These are phyloP conservation scores for Lagria hirta DNA, from an alignment of 2,888 invertebrate genomes.

Conservation along the genomic window DNA sequence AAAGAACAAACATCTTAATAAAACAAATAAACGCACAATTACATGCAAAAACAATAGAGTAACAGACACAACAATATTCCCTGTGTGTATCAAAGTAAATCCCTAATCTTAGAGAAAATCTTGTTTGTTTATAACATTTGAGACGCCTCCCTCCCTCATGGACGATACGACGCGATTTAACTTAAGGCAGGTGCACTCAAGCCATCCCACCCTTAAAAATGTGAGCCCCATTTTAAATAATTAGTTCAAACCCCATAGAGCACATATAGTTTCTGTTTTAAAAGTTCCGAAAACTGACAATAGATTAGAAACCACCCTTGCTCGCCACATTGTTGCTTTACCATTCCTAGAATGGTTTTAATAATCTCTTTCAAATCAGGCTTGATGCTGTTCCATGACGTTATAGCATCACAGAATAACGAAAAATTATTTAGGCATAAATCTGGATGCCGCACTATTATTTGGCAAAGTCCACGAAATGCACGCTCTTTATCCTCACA, in stretches of 20 bases:
- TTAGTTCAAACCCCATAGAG: slow-evolving; percentile 63
- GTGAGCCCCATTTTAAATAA: slow-evolving; percentile 33
- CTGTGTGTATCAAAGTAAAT: too few species aligned
- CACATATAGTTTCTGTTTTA: slow-evolving; percentile 84
- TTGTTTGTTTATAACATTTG: too few species aligned
- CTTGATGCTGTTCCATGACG: slow-evolving; percentile 82
- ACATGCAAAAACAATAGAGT: too few species aligned
- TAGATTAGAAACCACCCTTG: slow-evolving; percentile 96
- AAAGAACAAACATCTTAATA: too few species aligned
- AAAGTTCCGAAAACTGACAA: slow-evolving; percentile 91
- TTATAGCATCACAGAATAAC: slow-evolving; percentile 99
- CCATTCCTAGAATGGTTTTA: slow-evolving; percentile 85
- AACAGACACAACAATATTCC: too few species aligned
- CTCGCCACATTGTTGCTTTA: slow-evolving; percentile 94
- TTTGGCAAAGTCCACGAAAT: slow-evolving; percentile 97
- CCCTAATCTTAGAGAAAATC: too few species aligned
- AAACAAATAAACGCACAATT: too few species aligned
- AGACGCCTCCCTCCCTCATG: slow-evolving; percentile 50
- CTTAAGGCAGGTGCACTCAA: slow-evolving; percentile 50
- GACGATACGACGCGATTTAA: slow-evolving; percentile 40
- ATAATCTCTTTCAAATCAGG: slow-evolving; percentile 98
- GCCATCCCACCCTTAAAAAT: slow-evolving; percentile 45
- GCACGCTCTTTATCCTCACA: slow-evolving; percentile 99
- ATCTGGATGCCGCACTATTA: slow-evolving; percentile 94
- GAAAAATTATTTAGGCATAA: slow-evolving; percentile 97